Evolutionary conservation across 2,797 vertebrate genomes (phyloP).

Genomic region (Siniperca undulata): DNA sequence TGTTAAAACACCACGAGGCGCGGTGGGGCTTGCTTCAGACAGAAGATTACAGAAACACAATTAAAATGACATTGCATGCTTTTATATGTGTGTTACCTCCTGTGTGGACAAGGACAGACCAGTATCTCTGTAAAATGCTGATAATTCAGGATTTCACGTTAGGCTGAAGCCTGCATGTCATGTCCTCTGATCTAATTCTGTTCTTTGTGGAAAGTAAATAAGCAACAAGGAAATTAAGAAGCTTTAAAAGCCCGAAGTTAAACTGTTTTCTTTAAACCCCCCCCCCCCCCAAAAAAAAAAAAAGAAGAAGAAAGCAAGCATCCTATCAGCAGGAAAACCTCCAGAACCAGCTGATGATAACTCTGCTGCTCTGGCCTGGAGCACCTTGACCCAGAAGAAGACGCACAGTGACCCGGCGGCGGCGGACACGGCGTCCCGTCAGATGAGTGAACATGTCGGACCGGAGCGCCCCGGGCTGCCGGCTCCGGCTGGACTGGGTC

Average conservation of each 20-base stretch:
- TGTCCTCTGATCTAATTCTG: too few relatives aligned
- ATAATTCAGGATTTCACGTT: too few relatives aligned
- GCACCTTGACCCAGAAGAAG: neutral
- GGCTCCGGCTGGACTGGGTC: slow-evolving; percentile 94
- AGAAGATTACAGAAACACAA: neutral
- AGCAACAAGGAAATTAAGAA: too few relatives aligned
- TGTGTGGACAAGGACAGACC: too few relatives aligned
- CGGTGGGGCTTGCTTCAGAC: too few relatives aligned
- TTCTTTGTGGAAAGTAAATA: too few relatives aligned
- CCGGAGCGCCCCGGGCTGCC: slow-evolving; percentile 92
- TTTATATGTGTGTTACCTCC: neutral
- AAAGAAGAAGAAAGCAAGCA: too few relatives aligned
- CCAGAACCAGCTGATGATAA: neutral
- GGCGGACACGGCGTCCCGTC: slow-evolving; percentile 38
- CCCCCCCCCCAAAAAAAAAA: too few relatives aligned
- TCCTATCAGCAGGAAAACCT: neutral
- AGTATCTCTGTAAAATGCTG: too few relatives aligned
- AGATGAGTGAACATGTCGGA: slow-evolving; percentile 90
- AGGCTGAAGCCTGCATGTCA: too few relatives aligned
- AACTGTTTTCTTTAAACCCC: too few relatives aligned
- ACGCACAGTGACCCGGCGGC: neutral
- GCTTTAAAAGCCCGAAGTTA: too few relatives aligned
- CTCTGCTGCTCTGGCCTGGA: neutral
- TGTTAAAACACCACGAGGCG: neutral
- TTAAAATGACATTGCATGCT: neutral